Evolutionary conservation across 1,140 invertebrate genomes (phyloP).

Genomic region (Nasonia giraulti): DNA sequence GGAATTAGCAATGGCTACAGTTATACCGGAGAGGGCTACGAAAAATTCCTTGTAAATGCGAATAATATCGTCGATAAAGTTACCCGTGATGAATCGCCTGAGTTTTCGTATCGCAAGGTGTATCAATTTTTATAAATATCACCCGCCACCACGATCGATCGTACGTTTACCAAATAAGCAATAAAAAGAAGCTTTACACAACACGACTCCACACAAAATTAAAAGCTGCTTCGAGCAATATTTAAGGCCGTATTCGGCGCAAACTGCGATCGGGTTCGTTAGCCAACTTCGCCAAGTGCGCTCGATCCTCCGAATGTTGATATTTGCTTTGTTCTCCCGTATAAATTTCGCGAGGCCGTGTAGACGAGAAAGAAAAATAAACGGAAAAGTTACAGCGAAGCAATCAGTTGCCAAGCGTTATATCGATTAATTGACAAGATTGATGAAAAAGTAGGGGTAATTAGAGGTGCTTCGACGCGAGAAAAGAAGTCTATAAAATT

Average conservation of each 20-base stretch:
- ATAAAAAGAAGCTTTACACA: not conserved
- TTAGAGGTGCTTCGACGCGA: not conserved
- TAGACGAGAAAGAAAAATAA: not conserved
- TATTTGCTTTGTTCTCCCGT: not conserved
- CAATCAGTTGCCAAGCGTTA: not conserved
- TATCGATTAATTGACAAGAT: not conserved
- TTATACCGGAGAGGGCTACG: not conserved
- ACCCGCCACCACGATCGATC: too few relatives aligned
- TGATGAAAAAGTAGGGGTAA: not conserved
- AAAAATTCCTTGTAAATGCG: not conserved
- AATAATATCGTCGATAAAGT: too few relatives aligned
- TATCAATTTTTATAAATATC: too few relatives aligned
- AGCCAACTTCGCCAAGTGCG: not conserved
- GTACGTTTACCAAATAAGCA: not conserved
- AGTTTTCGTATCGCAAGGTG: too few relatives aligned
- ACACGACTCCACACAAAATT: too few relatives aligned
- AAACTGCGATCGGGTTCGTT: not conserved
- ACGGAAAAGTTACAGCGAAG: not conserved
- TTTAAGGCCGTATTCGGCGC: not conserved
- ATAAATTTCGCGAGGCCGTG: not conserved
- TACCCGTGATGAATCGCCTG: too few relatives aligned
- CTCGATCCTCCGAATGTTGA: not conserved
- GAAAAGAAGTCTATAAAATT: not conserved
- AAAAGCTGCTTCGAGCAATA: not conserved
- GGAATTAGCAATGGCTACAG: constrained; percentile 34